Evolutionary conservation across 1,140 invertebrate genomes (phyloP).

Genomic region (Philaenus spumarius): DNA sequence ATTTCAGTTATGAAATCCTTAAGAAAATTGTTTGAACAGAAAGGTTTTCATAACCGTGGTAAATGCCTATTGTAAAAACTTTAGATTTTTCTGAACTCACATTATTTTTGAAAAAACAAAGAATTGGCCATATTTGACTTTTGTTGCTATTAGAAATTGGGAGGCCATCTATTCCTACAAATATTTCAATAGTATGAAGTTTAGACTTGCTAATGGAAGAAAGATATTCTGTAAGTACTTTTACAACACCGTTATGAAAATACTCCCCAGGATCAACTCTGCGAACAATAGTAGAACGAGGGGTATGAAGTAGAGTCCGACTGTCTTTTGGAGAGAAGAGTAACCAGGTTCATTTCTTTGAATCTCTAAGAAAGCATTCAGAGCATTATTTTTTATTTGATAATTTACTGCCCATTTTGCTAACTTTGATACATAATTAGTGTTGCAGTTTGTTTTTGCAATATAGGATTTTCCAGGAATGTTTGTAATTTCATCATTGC

Average conservation of each 20-base stretch:
- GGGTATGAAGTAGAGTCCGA: too few species aligned
- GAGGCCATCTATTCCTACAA: conserved; percentile 26
- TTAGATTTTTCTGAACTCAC: neutral
- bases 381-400: neutral
- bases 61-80: neutral
- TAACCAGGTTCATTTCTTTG: neutral
- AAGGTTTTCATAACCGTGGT: neutral
- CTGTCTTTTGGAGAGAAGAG: too few species aligned
- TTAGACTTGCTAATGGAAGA: neutral
- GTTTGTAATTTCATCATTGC: too few species aligned
- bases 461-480: too few species aligned
- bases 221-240: neutral
- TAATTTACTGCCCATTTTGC: neutral
- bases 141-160: conserved; percentile 21
- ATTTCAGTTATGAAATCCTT: neutral
- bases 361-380: neutral
- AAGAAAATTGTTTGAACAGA: neutral
- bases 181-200: conserved; percentile 1
- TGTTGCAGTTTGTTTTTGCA: too few species aligned
- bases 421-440: too few species aligned
- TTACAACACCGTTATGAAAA: neutral
- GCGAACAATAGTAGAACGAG: too few species aligned
- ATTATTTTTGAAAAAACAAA: conserved; percentile 2
- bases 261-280: too few species aligned
- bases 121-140: conserved; percentile 30